Base-by-base conservation (phyloP, 2,797 vertebrate species). In the Eleutherodactylus coqui region DNA sequence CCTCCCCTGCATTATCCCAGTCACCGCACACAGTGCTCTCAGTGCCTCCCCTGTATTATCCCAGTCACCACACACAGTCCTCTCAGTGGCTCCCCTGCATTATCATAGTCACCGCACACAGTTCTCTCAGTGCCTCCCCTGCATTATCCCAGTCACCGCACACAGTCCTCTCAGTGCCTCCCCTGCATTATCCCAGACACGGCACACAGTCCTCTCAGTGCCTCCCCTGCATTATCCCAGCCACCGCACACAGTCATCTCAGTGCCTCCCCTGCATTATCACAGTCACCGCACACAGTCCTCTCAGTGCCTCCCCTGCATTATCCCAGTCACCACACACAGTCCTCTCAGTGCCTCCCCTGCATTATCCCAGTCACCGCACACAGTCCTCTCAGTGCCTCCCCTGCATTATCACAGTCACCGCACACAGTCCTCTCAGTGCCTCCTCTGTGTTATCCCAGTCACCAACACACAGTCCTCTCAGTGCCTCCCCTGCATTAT, bases 121-220 rank as follows among this genome's bases (percentile, higher is more conserved):
- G 49, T 24, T 10, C 53, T 58, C 53, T 64, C 60, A 64, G 60
- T 72, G 69, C 5, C 69, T 36, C 27, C 5, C 8, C 6, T 45
- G 27, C n/a, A 73, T 41, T 36, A 73, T 11, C n/a, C n/a, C 49
- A 45, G 43, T 45, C 43, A 45, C 43, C 3, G 43, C 43, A 45
- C 14, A 11, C 70, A 41, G 70, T 47, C 45, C 73, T 75, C 73
- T 75, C 41, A n/a, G 41, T 47, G 73, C 29, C 41, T 58, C 53
- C 3, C 24, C 14, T 51, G 49, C 17, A 51, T 51, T 51, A 51
- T 21, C 49, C 49, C n/a, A 13, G 49, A n/a, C n/a, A 43, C 14
- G 32, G 73, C 45, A 47, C 73, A 47, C 41, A 75, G 73, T 27
- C 45, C 73, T 75, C 73, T 75, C 41, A n/a, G 41, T 47, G 73